Percentiles rank a stretch among this genome's conserved stretches.
Evolutionary conservation across 2,888 invertebrate species (phyloP).

Genomic region (Cantharis flavilabris): DNA sequence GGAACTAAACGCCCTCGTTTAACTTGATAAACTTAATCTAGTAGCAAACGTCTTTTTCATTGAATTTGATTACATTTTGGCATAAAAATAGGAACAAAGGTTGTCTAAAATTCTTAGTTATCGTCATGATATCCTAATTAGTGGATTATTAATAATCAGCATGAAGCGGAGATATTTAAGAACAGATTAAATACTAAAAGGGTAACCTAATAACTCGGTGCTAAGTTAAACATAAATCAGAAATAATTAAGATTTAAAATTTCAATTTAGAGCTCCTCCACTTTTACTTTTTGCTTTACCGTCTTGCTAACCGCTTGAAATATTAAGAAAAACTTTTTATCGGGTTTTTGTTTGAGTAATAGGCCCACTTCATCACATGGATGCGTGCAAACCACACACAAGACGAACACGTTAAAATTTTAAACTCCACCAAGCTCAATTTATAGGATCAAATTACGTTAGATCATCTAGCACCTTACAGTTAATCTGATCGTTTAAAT

Average conservation of each 20-base stretch:
- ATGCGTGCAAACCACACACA: slow-evolving; percentile 11
- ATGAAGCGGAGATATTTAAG: slow-evolving; percentile 24
- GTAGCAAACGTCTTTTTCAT: not conserved
- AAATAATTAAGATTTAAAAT: not conserved
- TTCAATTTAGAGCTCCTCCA: not conserved
- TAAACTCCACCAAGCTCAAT: slow-evolving; percentile 10
- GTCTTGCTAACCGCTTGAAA: not conserved
- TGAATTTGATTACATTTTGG: not conserved
- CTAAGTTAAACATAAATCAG: not conserved
- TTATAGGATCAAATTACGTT: not conserved
- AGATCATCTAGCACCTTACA: not conserved
- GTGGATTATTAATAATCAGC: slow-evolving; percentile 21
- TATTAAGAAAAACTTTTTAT: slow-evolving; percentile 1
- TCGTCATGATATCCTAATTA: slow-evolving; percentile 21
- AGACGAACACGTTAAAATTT: slow-evolving; percentile 21
- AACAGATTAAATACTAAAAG: not conserved
- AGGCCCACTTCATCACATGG: slow-evolving; percentile 31
- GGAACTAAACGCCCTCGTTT: not conserved
- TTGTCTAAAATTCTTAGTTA: not conserved
- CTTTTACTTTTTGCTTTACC: not conserved
- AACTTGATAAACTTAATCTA: not conserved
- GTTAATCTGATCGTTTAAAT: not conserved
- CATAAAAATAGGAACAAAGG: not conserved
- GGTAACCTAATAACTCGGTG: not conserved
- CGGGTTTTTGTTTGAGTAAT: slow-evolving; percentile 32